phyloP scores from a whole-genome alignment of 1,140 invertebrate genomes.

The Nebria ingens region DNA sequence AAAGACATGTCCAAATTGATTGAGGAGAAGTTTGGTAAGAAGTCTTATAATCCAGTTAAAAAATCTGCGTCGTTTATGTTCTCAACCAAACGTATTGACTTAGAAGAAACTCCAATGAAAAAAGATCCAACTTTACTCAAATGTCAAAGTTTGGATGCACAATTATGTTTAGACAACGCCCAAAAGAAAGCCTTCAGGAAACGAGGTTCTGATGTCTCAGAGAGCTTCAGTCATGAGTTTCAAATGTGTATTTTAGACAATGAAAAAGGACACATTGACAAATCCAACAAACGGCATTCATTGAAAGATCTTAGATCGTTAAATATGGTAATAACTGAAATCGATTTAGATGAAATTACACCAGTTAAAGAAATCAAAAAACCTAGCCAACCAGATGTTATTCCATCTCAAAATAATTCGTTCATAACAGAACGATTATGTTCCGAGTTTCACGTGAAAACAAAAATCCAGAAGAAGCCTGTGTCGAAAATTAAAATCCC shows the following conservation, averaged over 20 bases:
- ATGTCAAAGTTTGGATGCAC: slow-evolving; percentile 29
- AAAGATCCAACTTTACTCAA: slow-evolving; percentile 23
- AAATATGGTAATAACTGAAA: slow-evolving; percentile 8
- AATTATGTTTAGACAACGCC: slow-evolving; percentile 20
- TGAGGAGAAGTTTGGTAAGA: slow-evolving; percentile 27
- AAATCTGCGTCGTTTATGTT: slow-evolving; percentile 31
- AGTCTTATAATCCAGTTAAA: slow-evolving; percentile 27
- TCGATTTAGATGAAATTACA: slow-evolving; percentile 20
- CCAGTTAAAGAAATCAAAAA: slow-evolving; percentile 9
- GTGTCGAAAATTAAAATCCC: slow-evolving; percentile 17
- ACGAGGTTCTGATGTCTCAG: slow-evolving; percentile 19
- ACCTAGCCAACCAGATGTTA: slow-evolving; percentile 26
- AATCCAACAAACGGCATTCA: not conserved
- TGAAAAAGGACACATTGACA: slow-evolving; percentile 11
- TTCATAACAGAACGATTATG: slow-evolving; percentile 27
- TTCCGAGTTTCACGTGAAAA: slow-evolving; percentile 29
- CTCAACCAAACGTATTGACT: slow-evolving; percentile 23
- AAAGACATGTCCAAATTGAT: slow-evolving; percentile 31
- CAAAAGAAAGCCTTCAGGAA: slow-evolving; percentile 16
- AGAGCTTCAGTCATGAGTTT: slow-evolving; percentile 24
- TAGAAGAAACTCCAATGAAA: slow-evolving; percentile 18
- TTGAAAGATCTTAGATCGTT: not conserved
- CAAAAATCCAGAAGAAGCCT: slow-evolving; percentile 25
- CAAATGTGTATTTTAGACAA: slow-evolving; percentile 28
- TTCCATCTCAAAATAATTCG: slow-evolving; percentile 25